Evolutionary conservation across 2,113 vertebrate species (phyloP).

Genomic region (human): GRCh38 chr1:209335001-209335500

Average conservation of each 20-base stretch:
- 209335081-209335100: conserved; percentile 6
- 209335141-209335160: not conserved
- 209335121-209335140: not conserved
- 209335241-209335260: not conserved
- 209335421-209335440: not conserved
- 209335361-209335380: not conserved
- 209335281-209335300: not conserved
- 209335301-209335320: not conserved
- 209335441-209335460: not conserved
- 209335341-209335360: accelerated
- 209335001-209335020: not conserved
- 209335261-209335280: not conserved
- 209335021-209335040: not conserved
- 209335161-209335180: not conserved
- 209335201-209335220: not conserved
- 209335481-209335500: not conserved
- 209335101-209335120: not conserved
- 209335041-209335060: not conserved
- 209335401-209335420: not conserved
- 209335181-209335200: not conserved
- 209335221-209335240: not conserved
- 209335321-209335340: not conserved
- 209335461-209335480: not conserved
- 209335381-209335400: not conserved
- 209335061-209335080: not conserved